These are phyloP conservation scores for Dascyllus trimaculatus DNA, from an alignment of 2,113 vertebrate species.

Conservation along the genomic window DNA sequence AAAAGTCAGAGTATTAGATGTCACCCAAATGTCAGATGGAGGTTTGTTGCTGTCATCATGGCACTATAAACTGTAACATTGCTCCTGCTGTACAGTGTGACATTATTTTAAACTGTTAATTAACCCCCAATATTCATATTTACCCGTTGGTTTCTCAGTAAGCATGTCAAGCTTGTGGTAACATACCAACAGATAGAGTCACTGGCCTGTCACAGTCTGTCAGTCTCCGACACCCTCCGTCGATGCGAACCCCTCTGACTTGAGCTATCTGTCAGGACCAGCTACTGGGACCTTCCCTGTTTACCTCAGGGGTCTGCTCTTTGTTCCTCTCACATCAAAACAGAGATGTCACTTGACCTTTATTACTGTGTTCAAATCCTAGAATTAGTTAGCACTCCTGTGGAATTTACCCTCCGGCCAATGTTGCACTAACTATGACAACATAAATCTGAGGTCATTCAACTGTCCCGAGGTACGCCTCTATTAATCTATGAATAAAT, in stretches of 20 bases:
- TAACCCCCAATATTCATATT: background rate
- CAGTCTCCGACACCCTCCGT: constrained; percentile 14
- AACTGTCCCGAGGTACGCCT: constrained; percentile 45
- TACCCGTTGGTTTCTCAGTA: background rate
- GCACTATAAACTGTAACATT: background rate
- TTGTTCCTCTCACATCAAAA: constrained; percentile 40
- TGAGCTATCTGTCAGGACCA: constrained; percentile 48
- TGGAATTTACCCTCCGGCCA: constrained; percentile 47
- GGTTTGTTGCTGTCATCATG: background rate
- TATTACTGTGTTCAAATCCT: constrained; percentile 43
- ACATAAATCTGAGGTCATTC: constrained; percentile 46
- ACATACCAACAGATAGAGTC: constrained; percentile 2
- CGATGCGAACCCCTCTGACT: constrained; percentile 36
- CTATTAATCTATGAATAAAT: constrained; percentile 52
- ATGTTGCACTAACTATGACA: constrained; percentile 42
- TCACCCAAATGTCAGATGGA: background rate
- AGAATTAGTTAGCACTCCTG: constrained; percentile 44
- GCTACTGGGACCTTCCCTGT: constrained; percentile 26
- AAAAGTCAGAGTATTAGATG: background rate
- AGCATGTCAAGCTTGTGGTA: constrained; percentile 6
- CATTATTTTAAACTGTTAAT: background rate
- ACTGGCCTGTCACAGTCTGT: constrained; percentile 22
- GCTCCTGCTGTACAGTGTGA: background rate
- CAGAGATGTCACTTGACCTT: constrained; percentile 59
- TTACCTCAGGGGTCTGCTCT: constrained; percentile 45